Base-by-base conservation (phyloP, 2,797 vertebrate genomes). In the Merluccius polli region DNA sequence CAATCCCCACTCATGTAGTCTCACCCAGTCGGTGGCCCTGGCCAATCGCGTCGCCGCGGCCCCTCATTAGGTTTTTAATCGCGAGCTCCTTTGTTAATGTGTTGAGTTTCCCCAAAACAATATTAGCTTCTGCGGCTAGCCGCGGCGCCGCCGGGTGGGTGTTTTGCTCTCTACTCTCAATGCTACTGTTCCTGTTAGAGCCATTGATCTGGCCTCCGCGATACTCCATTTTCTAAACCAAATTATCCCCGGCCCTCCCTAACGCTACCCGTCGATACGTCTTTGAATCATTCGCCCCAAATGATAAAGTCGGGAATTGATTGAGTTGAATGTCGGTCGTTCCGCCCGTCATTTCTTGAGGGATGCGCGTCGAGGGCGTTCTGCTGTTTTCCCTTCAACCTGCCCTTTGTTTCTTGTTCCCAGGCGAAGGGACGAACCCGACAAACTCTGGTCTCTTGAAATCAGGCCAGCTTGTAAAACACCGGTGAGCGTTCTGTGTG, bases 391-490 rank as follows among this genome's bases (percentile, higher is more conserved):
- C n/a, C n/a, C 41, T 44, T 16, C 41, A 65, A 21, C 15, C n/a
- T 59, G 16, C 52, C 12, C 4, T 24, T 29, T 10, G 21, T 65
- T 65, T n/a, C 52, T 59, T 85, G 80, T 81, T 81, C 70, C 72
- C 32, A 18, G 85, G 82, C 75, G 12, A 44, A 13, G 41, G 16
- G 41, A 13, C 10, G 9, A 79, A 87, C 77, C 84, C 79, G 79
- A 83, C 84, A 85, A 89, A 88, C 84, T 85, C 81, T n/a, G 78
- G 81, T 80, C 81, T 84, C 81, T 75, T 89, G 87, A 89, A 86
- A 76, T 10, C 13, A n/a, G 78, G 85, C 89, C 89, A 85, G 83
- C 70, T 78, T 83, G 85, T 81, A 74, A 82, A 83, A 87, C 84
- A 78, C 82, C 83, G 79, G 77, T 70, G 81, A 81, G 21, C 27